Percentiles rank a stretch among this genome's conserved stretches.
phyloP scores from a whole-genome alignment of 2,888 invertebrate genomes.

The Rutpela maculata region DNA sequence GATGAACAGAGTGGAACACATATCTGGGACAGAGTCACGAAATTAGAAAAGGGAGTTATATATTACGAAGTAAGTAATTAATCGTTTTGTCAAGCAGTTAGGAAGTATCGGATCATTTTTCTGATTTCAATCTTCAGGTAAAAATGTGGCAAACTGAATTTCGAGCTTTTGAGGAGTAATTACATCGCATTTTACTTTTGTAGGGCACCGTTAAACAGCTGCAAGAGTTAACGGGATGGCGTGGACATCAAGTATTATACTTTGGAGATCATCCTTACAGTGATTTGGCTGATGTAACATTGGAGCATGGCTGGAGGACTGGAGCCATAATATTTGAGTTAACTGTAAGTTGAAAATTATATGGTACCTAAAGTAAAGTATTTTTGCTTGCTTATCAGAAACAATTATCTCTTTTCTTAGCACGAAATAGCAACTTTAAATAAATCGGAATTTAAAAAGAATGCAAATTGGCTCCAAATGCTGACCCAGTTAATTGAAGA shows the following conservation, averaged over 20 bases:
- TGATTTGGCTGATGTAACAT: conserved; percentile 96
- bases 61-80: conserved; percentile 86
- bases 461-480: conserved; percentile 95
- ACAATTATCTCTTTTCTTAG: conserved; percentile 73
- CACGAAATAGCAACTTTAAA: conserved; percentile 95
- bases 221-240: conserved; percentile 94
- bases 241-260: conserved; percentile 93
- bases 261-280: conserved; percentile 99
- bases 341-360: conserved; percentile 78
- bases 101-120: no score
- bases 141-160: no score
- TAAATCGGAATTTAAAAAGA: conserved; percentile 86
- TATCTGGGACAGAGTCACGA: conserved; percentile 93
- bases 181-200: conserved; percentile 52
- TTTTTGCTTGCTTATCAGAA: no score
- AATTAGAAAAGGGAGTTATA: conserved; percentile 90
- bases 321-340: conserved; percentile 98
- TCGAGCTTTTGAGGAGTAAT: no score
- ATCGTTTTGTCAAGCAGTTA: neutral
- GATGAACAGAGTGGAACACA: conserved; percentile 88
- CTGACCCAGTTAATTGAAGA: conserved; percentile 92
- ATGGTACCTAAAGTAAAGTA: neutral
- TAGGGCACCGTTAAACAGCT: conserved; percentile 95
- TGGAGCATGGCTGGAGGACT: conserved; percentile 98
- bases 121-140: no score